Evolutionary conservation across 1,140 invertebrate genomes (phyloP), one percentile per base, ranked within the genome.

Genomic region (Panulirus ornatus): DNA sequence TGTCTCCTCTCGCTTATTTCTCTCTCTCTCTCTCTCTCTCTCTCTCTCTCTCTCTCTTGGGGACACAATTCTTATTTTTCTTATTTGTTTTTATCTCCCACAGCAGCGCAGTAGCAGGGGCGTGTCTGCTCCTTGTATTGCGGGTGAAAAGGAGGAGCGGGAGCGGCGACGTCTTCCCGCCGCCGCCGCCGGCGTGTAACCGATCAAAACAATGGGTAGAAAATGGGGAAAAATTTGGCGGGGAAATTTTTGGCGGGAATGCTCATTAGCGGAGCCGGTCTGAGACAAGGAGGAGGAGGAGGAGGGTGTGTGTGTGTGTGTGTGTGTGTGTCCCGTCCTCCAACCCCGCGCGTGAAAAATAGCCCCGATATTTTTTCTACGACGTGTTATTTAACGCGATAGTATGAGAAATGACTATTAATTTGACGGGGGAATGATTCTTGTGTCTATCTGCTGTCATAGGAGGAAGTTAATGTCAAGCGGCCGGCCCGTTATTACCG

Each of bases 341-440:
- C 38, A 42, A 19, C 40, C 27, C 42, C 16, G 40, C 38, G 42
- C 75, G 42, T 30, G 75, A 44, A 47, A 47, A 44, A 78, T 47
- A 42, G 75, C 5, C 42, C 30, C 75, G 47, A 78, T 78, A 78
- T 78, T 42, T 78, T 47, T 78, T 44, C 38, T 2, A 2, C 14
- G 75, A 78, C 75, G 42, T 86, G 84, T 86, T 86, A 86, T 86
- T 86, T 86, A 86, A 75, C 84, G 84, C 76, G 84, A 86, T 86
- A 86, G 44, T 73, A 86, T 86, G 84, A 86, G 84, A 34, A 75
- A 75, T 75, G 84, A 76, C 84, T 85, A 85, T 85, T 85, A 85
- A 85, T 85, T 85, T 85, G 84, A 85, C 84, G 84, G 84, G 40
- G 51, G 75, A 85, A 85, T 85, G 84, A 85, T 85, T 85, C 84